A percentile compares a stretch with the other conserved stretches of the same genome.
These are phyloP conservation scores for Siphamia tubifer DNA, from an alignment of 2,113 vertebrate species.

Conservation along the genomic window DNA sequence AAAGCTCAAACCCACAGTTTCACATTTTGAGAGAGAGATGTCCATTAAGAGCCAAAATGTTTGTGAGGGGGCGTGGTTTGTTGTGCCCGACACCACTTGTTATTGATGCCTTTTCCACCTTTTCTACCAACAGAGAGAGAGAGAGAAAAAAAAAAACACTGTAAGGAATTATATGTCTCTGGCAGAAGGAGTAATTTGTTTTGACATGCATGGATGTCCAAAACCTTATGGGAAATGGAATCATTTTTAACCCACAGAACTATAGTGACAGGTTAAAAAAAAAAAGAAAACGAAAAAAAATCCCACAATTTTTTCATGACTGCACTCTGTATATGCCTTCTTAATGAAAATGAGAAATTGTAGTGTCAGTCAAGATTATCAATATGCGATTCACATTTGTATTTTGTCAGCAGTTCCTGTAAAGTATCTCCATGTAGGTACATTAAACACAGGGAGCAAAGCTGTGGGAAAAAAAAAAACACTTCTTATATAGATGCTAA, in stretches of 20 bases:
- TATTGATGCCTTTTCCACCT: not conserved
- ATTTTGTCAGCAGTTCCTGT: not conserved
- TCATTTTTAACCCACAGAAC: not conserved
- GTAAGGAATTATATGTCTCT: not conserved
- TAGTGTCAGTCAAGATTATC: not conserved
- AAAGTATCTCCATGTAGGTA: not conserved
- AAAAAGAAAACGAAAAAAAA: too few species aligned
- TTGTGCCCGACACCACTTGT: too few species aligned
- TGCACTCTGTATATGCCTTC: too few species aligned
- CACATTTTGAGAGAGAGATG: too few species aligned
- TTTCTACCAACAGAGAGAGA: too few species aligned
- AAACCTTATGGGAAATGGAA: not conserved
- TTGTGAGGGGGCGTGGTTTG: too few species aligned
- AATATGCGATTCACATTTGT: not conserved
- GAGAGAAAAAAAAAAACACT: not conserved
- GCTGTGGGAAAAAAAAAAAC: not conserved
- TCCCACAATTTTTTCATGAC: too few species aligned
- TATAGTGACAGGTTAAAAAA: not conserved
- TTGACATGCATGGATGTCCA: not conserved
- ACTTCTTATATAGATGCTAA: not conserved
- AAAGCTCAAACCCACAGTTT: too few species aligned
- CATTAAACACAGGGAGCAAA: not conserved
- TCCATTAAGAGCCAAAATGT: too few species aligned
- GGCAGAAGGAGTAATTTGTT: not conserved
- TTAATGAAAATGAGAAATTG: too few species aligned